A percentile compares a stretch with the other conserved stretches of the same genome.
Conservation (phyloP, 2,888 invertebrate genomes). For the Melitaea athalia region DNA sequence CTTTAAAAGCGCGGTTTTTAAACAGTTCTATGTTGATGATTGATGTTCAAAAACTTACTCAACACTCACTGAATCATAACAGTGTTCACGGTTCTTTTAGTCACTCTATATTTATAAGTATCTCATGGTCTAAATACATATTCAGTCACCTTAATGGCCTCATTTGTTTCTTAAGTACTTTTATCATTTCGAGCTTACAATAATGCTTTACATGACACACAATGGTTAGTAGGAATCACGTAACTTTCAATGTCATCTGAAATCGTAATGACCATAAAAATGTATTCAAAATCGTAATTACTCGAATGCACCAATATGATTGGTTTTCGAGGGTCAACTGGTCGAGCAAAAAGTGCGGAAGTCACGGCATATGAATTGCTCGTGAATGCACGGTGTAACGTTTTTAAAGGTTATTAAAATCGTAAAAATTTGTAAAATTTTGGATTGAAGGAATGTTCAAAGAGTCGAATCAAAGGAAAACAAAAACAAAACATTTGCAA, state of each 20-base stretch:
- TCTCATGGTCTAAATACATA: not conserved
- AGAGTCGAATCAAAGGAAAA: slow-evolving; percentile 23
- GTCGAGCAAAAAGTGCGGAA: slow-evolving; percentile 54
- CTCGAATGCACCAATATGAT: slow-evolving; percentile 39
- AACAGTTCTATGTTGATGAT: not conserved
- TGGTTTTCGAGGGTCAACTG: slow-evolving; percentile 48
- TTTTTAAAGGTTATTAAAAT: slow-evolving; percentile 34
- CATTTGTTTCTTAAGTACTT: not conserved
- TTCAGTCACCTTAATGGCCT: not conserved
- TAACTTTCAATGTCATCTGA: slow-evolving; percentile 11
- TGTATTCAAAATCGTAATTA: slow-evolving; percentile 24
- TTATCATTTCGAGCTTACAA: not conserved
- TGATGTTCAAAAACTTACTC: slow-evolving; percentile 1
- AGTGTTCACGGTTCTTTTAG: slow-evolving; percentile 17
- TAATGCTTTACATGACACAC: not conserved
- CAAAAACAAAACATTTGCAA: slow-evolving; percentile 47
- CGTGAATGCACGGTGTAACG: slow-evolving; percentile 29
- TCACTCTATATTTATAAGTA: slow-evolving; percentile 26
- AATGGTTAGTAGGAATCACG: slow-evolving; percentile 3
- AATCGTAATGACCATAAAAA: slow-evolving; percentile 21
- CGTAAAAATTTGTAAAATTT: not conserved
- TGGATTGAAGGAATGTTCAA: slow-evolving; percentile 27
- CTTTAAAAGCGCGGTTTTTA: not conserved
- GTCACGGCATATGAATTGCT: slow-evolving; percentile 47
- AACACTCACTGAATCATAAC: slow-evolving; percentile 22